Conservation (phyloP, 2,797 vertebrate genomes). For the Sphaeramia orbicularis region DNA sequence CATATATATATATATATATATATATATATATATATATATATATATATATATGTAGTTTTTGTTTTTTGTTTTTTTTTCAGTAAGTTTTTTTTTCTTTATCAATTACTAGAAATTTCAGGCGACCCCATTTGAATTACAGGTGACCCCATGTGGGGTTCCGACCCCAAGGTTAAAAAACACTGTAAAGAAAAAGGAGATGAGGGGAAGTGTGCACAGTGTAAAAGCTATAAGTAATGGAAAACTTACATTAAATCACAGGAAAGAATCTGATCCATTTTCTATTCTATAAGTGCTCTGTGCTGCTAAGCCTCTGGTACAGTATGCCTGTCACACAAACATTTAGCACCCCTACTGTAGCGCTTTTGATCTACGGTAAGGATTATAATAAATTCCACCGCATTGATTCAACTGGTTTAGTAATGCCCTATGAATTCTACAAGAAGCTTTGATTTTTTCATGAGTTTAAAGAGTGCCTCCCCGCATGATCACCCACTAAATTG, state of each 20-base stretch:
- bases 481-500: conserved; percentile 73
- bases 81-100: no score
- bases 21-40: no score
- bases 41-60: no score
- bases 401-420: conserved; percentile 26
- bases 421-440: neutral
- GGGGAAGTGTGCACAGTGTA: neutral
- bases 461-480: neutral
- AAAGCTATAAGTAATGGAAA: neutral
- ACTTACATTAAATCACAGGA: neutral
- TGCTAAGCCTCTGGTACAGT: neutral
- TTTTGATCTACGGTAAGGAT: conserved; percentile 27
- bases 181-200: neutral
- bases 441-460: neutral
- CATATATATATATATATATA: no score
- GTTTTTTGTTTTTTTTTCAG: no score
- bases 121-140: no score
- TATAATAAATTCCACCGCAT: conserved; percentile 33
- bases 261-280: neutral
- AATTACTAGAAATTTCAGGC: no score
- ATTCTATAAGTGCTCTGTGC: neutral
- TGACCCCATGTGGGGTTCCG: no score
- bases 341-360: neutral
- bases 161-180: no score
- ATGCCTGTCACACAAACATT: conserved; percentile 24